Evolutionary conservation across 2,113 vertebrate species (phyloP), one percentile per base, ranked within the genome.

Genomic region (Daphoenositta chrysoptera): DNA sequence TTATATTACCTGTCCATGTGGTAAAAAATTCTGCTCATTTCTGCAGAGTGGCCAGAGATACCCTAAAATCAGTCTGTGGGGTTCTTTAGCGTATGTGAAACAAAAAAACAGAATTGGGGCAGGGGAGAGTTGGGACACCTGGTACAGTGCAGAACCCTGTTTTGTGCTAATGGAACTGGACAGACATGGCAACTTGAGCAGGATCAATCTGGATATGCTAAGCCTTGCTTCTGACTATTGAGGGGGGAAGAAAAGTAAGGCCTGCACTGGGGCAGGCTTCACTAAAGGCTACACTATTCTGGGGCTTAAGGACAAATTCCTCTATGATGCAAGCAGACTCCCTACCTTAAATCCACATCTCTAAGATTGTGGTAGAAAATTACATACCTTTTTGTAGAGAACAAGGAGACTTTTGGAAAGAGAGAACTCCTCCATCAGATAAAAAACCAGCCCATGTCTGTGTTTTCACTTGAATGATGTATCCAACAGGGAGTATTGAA

Each of bases 371-470:
- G 68, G 30, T 66, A 65, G 35, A 64, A 96, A 91, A 82, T 51
- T 51, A 50, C 30, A 2, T 11, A 19, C 40, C 17, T 64, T 81
- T 89, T 64, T 35, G 22, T 31, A 54, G 60, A 91, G 50, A 95
- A 82, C 8, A 87, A 63, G 66, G 45, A 95, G 39, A 81, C 57
- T 24, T 87, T 60, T 23, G 60, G 47, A 60, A 82, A 87, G 28
- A 47, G 53, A 82, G 4, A 71, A 80, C 5, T 93, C 27, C 48
- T 76, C 15, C 28, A 57, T 45, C 7, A 73, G 64, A 35, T 63
- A 45, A 90, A 84, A 92, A 53, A 39, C 0, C 54, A 87, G 50
- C 47, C 16, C 0, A 0, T 89, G 65, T 35, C 26, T 75, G 13
- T 70, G 37, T 70, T 89, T 93, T 90, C 60, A 40, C 60, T 48